Evolutionary conservation across 1,140 invertebrate species (phyloP).

Genomic region (Thaumatotibia leucotreta): DNA sequence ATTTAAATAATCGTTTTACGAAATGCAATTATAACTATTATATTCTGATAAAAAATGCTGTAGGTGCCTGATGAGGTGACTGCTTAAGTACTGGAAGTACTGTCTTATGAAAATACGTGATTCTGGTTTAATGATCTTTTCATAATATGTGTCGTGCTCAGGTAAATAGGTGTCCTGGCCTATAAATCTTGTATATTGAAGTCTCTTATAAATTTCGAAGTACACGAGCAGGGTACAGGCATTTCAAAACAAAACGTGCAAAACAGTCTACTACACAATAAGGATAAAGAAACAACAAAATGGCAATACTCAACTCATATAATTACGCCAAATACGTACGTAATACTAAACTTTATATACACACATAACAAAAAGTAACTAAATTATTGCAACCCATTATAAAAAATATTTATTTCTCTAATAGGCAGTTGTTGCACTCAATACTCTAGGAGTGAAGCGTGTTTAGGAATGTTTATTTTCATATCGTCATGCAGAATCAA

Average conservation of each 20-base stretch:
- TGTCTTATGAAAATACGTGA: too few relatives aligned
- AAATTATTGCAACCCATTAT: conserved; percentile 14
- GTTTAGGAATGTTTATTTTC: conserved; percentile 10
- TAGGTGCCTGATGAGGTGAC: too few relatives aligned
- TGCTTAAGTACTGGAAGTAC: too few relatives aligned
- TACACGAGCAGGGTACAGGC: neutral
- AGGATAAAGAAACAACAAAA: conserved; percentile 14
- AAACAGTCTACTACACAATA: neutral
- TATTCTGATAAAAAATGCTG: too few relatives aligned
- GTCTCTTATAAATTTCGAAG: neutral
- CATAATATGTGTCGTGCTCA: too few relatives aligned
- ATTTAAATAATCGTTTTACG: too few relatives aligned
- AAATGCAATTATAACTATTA: too few relatives aligned
- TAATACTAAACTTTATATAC: conserved; percentile 6
- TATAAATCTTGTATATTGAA: too few relatives aligned
- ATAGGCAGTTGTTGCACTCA: conserved; percentile 7
- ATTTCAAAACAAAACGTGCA: conserved; percentile 12
- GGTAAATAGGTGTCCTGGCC: too few relatives aligned
- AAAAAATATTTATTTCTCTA: conserved; percentile 6
- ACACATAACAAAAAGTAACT: conserved; percentile 5
- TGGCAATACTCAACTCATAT: conserved; percentile 8
- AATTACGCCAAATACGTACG: conserved; percentile 1
- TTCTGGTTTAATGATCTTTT: too few relatives aligned
- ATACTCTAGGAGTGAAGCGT: conserved; percentile 7
- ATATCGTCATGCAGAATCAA: conserved; percentile 14